Evolutionary conservation across 1,140 invertebrate species (phyloP).

Genomic region (Lepidurus couesii): DNA sequence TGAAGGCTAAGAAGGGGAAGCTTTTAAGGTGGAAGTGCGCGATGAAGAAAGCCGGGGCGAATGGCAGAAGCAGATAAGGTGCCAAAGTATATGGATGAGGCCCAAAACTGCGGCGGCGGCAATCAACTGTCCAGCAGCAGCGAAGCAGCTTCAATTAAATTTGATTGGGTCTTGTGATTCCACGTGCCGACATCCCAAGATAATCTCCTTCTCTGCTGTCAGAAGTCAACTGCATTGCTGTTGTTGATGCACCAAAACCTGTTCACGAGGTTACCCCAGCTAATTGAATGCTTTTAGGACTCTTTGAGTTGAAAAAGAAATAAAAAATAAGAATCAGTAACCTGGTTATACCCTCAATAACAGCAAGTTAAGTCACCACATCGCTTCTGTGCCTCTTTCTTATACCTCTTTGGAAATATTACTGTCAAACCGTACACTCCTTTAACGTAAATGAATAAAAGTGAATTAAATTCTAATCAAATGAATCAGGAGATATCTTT

Average conservation of each 20-base stretch:
- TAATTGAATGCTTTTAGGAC: conserved; percentile 16
- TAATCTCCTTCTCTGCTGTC: conserved; percentile 10
- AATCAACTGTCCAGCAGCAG: background rate
- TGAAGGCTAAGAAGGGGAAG: background rate
- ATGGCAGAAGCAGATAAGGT: background rate
- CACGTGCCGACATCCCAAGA: conserved; percentile 6
- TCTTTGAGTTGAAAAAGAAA: background rate
- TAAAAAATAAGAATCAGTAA: background rate
- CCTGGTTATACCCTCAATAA: background rate
- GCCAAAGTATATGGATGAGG: background rate
- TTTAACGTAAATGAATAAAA: no score
- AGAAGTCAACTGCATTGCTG: background rate
- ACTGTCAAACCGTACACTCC: no score
- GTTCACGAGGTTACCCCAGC: background rate
- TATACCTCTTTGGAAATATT: no score
- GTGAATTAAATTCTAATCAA: no score
- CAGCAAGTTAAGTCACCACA: background rate
- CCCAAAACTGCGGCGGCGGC: background rate
- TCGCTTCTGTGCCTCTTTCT: no score
- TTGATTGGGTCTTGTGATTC: background rate
- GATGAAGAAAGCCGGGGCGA: background rate
- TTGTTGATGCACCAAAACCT: conserved; percentile 15
- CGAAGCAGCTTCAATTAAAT: conserved; percentile 10
- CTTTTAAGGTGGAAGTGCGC: conserved; percentile 11
- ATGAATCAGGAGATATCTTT: no score